phyloP scores from a whole-genome alignment of 2,113 vertebrate genomes.

The Ailuropoda melanoleuca region DNA sequence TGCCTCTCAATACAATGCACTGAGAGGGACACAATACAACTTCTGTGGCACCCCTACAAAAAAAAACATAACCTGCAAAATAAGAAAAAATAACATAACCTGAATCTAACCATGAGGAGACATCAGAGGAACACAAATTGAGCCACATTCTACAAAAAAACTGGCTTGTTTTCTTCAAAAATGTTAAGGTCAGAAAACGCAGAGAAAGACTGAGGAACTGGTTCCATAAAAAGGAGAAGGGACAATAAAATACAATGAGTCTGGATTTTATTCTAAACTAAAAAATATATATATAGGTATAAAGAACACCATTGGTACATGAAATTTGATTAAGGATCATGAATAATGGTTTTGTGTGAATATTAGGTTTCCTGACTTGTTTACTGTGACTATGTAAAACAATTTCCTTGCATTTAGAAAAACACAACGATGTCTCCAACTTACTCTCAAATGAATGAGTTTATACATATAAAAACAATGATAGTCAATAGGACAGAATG shows the following conservation, averaged over 20 bases:
- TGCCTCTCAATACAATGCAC: background rate
- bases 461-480: background rate
- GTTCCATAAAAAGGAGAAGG: background rate
- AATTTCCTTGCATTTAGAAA: background rate
- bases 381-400: background rate
- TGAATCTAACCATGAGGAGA: background rate
- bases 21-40: background rate
- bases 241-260: background rate
- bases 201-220: background rate
- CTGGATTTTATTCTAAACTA: background rate
- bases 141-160: background rate
- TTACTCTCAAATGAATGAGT: background rate
- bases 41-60: background rate
- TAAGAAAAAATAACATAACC: background rate
- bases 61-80: background rate
- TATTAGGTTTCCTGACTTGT: background rate
- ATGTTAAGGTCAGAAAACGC: background rate
- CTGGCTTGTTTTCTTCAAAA: background rate
- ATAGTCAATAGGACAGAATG: background rate
- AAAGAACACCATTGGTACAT: background rate
- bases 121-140: background rate
- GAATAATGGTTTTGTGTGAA: background rate
- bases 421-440: background rate
- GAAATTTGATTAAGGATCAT: background rate
- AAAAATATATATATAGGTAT: background rate